phyloP scores from a whole-genome alignment of 1,140 invertebrate genomes.

The Sycophaga agraensis region DNA sequence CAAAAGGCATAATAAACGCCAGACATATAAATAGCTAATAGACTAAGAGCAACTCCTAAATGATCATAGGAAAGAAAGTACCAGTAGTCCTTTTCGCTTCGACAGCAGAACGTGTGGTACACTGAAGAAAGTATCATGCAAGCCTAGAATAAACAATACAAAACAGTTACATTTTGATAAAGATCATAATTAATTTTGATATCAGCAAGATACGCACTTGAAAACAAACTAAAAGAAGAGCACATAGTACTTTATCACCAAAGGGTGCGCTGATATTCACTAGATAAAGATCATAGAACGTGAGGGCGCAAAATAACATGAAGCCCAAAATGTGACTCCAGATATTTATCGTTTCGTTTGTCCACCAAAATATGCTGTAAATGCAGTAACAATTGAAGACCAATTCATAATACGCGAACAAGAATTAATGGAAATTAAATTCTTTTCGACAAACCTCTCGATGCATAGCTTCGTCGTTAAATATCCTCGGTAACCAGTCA shows the following conservation, averaged over 20 bases:
- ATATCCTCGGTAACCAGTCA: slow-evolving; percentile 72
- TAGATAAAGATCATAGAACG: slow-evolving; percentile 80
- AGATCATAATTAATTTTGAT: slow-evolving; percentile 22
- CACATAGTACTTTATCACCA: slow-evolving; percentile 82
- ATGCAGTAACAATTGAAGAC: slow-evolving; percentile 12
- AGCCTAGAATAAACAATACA: slow-evolving; percentile 59
- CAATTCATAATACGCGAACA: neutral
- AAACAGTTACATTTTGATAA: neutral
- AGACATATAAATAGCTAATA: slow-evolving; percentile 91
- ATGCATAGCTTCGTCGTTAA: slow-evolving; percentile 80
- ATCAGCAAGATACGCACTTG: slow-evolving; percentile 66
- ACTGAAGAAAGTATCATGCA: slow-evolving; percentile 91
- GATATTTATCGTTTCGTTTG: slow-evolving; percentile 96
- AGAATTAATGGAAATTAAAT: slow-evolving; percentile 1
- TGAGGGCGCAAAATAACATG: slow-evolving; percentile 80
- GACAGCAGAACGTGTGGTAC: slow-evolving; percentile 93
- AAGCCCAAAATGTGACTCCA: slow-evolving; percentile 95
- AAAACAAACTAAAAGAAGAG: slow-evolving; percentile 80
- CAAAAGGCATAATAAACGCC: slow-evolving; percentile 97
- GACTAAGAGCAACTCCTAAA: slow-evolving; percentile 88
- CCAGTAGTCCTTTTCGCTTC: slow-evolving; percentile 83
- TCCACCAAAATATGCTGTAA: slow-evolving; percentile 90
- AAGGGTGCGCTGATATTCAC: slow-evolving; percentile 76
- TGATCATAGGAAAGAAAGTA: slow-evolving; percentile 89
- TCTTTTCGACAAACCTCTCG: slow-evolving; percentile 70